phyloP scores from a whole-genome alignment of 2,888 invertebrate genomes.

The Lepidochitona cinerea region DNA sequence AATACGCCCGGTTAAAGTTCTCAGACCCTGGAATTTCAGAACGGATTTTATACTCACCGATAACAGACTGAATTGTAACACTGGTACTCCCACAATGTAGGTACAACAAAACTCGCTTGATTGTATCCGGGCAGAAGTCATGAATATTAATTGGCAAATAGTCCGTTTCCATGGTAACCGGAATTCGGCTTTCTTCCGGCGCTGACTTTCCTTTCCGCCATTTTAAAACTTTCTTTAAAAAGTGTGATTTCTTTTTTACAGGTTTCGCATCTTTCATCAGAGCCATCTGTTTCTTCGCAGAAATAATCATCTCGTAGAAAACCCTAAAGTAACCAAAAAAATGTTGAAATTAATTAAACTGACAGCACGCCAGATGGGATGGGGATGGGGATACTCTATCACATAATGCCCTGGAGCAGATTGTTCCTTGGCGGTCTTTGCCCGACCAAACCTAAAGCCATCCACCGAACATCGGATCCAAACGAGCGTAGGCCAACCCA shows the following conservation, averaged over 20 bases:
- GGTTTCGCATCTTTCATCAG: neutral
- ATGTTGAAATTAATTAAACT: neutral
- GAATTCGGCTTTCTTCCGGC: neutral
- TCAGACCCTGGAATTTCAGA: too few species aligned
- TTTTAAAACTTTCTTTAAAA: neutral
- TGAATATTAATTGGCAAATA: neutral
- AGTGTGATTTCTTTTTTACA: neutral
- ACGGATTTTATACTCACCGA: too few species aligned
- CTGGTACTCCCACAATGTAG: neutral
- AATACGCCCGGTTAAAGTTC: too few species aligned
- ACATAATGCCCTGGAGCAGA: too few species aligned
- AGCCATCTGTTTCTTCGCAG: neutral
- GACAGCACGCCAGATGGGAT: too few species aligned
- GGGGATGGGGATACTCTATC: too few species aligned
- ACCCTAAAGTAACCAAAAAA: neutral
- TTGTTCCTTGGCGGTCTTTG: too few species aligned
- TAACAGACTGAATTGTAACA: neutral
- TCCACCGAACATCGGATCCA: too few species aligned
- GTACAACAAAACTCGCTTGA: neutral
- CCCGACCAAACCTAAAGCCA: too few species aligned
- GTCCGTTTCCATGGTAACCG: neutral
- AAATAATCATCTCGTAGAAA: constrained; percentile 1
- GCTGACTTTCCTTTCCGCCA: neutral
- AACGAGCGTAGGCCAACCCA: too few species aligned
- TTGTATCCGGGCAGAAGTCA: neutral